Evolutionary conservation across 2,888 invertebrate species (phyloP), one percentile per base, ranked within the genome.

Genomic region (Oligia latruncula): DNA sequence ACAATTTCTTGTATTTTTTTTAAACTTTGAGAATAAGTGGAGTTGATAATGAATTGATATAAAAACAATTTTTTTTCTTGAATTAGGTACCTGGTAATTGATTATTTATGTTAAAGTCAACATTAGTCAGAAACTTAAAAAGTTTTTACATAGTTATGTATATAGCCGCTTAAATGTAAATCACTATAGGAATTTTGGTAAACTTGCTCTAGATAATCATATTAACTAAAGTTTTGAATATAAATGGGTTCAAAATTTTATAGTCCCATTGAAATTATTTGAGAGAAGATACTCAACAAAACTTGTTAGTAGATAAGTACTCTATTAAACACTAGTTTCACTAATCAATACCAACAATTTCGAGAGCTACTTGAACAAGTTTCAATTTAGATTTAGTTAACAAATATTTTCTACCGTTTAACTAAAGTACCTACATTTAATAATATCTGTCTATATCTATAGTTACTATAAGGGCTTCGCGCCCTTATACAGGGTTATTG

Each of bases 191-290:
- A 43, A 20, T 15, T 70, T 5, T n/a, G 0, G 20, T n/a, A 11
- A 58, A 58, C 6, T 23, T n/a, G 20, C n/a, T 43, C 23, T 9
- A 29, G 20, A 52, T 43, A 62, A 74, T 52, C 6, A 8, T 11
- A 9, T 15, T 15, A 23, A 8, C 5, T 17, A 62, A n/a, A 29
- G 6, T 29, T 40, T 46, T 23, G 46, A 75, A 75, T 46, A 46
- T 23, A 23, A 2, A 40, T 8, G 6, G 43, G 43, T n/a, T 60
- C 11, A n/a, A 35, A 79, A 62, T 58, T 64, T 29, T 29, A 49
- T 62, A 64, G 23, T 68, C 40, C 46, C 55, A 43, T 81, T 55
- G 20, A 64, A 62, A 72, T 71, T 20, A 43, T 72, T 80, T 17
- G 17, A 75, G 29, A 68, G 58, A 58, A 68, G 58, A 58, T 68